Evolutionary conservation across 1,140 invertebrate species (phyloP).

Genomic region (Heliconius melpomene): DNA sequence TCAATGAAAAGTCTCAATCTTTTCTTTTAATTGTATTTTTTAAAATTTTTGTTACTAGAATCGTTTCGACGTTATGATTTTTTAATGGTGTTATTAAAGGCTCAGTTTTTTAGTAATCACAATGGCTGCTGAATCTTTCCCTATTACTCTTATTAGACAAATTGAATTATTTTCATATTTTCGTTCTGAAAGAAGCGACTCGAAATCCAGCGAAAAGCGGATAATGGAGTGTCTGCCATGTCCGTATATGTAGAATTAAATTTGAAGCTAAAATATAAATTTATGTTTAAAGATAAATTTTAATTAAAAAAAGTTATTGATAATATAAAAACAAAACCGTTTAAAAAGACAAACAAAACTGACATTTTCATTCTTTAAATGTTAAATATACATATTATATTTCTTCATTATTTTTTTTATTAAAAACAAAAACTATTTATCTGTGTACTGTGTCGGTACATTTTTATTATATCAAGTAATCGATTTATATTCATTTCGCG

Average conservation of each 20-base stretch:
- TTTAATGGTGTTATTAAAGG: too few relatives aligned
- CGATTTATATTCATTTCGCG: slow-evolving; percentile 24
- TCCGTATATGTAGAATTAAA: too few relatives aligned
- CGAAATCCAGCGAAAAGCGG: background rate
- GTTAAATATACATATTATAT: background rate
- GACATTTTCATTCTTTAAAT: background rate
- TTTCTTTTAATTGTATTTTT: too few relatives aligned
- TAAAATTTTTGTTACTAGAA: too few relatives aligned
- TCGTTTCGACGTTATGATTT: too few relatives aligned
- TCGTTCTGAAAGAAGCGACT: too few relatives aligned
- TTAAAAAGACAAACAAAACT: background rate
- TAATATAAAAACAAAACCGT: background rate
- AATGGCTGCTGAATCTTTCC: too few relatives aligned
- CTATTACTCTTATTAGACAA: too few relatives aligned
- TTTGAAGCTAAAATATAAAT: too few relatives aligned
- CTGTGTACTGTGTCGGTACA: background rate
- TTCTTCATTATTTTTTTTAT: background rate
- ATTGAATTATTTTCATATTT: too few relatives aligned
- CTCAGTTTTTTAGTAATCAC: too few relatives aligned
- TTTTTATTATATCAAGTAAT: background rate
- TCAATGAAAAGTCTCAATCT: too few relatives aligned
- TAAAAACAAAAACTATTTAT: background rate
- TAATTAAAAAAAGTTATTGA: background rate
- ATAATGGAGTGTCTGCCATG: background rate
- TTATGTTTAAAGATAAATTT: background rate